These are phyloP conservation scores for Scylla paramamosain DNA, from an alignment of 1,140 invertebrate genomes.

Conservation along the genomic window DNA sequence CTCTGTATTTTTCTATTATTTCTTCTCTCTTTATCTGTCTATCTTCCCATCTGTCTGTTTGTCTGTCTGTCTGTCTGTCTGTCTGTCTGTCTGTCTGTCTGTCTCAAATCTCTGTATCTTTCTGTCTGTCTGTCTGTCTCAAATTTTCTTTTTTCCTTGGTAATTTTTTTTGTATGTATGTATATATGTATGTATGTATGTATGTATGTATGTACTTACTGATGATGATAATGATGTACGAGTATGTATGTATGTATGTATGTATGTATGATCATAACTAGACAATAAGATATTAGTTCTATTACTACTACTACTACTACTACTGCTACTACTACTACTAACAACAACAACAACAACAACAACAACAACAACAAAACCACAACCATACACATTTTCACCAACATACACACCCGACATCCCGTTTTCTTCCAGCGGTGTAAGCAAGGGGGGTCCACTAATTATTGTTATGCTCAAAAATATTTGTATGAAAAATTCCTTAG, in stretches of 20 bases:
- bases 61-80: neutral
- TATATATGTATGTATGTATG: neutral
- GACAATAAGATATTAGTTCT: no score
- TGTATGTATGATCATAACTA: no score
- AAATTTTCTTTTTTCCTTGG: neutral
- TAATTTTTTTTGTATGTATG: neutral
- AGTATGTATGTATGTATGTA: no score
- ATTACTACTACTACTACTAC: no score
- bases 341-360: no score
- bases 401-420: neutral
- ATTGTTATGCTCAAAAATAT: neutral
- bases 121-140: neutral
- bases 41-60: neutral
- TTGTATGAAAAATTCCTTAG: neutral
- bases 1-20: neutral
- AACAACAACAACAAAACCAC: no score
- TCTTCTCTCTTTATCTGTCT: neutral
- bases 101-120: neutral
- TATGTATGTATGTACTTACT: no score
- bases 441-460: neutral
- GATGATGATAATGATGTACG: no score
- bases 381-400: no score
- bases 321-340: no score
- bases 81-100: neutral
- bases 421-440: neutral